Conservation (phyloP, 2,113 vertebrate species). For the Petroica traversi region DNA sequence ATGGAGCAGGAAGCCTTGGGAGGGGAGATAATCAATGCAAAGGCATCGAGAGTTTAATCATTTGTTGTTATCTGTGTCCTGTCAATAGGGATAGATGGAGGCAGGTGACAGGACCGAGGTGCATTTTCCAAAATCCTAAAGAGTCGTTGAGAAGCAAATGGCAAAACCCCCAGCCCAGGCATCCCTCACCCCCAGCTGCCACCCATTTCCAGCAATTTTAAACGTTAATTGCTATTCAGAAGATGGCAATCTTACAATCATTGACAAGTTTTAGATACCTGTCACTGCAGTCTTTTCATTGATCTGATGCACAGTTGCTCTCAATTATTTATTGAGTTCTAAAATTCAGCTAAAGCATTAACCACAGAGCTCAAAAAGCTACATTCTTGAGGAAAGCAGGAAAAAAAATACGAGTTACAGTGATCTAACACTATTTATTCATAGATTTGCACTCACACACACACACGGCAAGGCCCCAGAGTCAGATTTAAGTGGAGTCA, state of each 20-base stretch:
- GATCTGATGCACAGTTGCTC: neutral
- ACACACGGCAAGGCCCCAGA: neutral
- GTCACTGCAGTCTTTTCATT: neutral
- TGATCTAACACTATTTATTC: neutral
- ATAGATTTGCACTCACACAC: neutral
- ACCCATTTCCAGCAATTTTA: neutral
- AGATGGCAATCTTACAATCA: neutral
- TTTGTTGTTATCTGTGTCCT: neutral
- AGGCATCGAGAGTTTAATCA: neutral
- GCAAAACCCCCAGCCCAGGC: neutral
- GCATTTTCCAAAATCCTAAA: neutral
- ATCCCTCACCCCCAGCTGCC: neutral
- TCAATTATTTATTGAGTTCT: neutral
- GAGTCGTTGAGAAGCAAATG: neutral
- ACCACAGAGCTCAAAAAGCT: neutral
- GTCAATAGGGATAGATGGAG: neutral
- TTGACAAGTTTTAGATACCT: neutral
- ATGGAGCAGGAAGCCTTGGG: neutral
- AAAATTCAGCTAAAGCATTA: neutral
- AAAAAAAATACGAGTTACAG: accelerated
- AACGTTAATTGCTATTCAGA: neutral
- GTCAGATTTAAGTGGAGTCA: neutral
- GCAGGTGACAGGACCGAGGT: neutral
- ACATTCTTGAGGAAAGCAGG: neutral
- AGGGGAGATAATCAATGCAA: neutral